phyloP scores from a whole-genome alignment of 2,888 invertebrate genomes.

The Ornithoptera priamus region DNA sequence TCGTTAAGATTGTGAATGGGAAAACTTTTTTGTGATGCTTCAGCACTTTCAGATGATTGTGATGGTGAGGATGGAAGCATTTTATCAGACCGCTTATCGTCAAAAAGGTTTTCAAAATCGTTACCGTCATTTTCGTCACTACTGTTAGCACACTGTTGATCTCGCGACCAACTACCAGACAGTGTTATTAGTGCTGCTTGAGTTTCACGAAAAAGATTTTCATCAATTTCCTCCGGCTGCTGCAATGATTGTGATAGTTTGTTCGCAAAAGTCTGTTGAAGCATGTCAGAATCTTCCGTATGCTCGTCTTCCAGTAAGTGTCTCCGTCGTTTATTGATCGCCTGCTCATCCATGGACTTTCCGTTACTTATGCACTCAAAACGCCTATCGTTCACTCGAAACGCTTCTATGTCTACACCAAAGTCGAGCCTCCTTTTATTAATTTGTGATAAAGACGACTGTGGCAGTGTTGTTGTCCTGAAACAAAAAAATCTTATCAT shows the following conservation, averaged over 20 bases:
- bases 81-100: conserved; percentile 86
- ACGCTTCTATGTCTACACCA: conserved; percentile 76
- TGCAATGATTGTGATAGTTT: conserved; percentile 65
- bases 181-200: conserved; percentile 92
- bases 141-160: conserved; percentile 83
- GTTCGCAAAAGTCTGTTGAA: conserved; percentile 50
- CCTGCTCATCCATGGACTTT: conserved; percentile 70
- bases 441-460: conserved; percentile 82
- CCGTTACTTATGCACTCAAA: conserved; percentile 56
- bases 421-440: conserved; percentile 86
- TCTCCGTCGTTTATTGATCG: conserved; percentile 61
- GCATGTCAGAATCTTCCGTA: conserved; percentile 51
- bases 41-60: conserved; percentile 81
- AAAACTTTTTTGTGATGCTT: conserved; percentile 84
- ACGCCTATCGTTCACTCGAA: conserved; percentile 63
- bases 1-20: conserved; percentile 61
- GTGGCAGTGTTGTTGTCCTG: conserved; percentile 78
- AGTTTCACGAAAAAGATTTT: conserved; percentile 91
- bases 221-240: conserved; percentile 83
- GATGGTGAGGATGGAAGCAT: conserved; percentile 84
- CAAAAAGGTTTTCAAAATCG: conserved; percentile 91
- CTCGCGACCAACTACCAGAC: conserved; percentile 91
- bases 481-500: conserved; percentile 58
- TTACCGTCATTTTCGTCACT: conserved; percentile 86
- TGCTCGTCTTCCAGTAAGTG: conserved; percentile 73